A percentile compares a stretch with the other conserved stretches of the same genome.
Conservation (phyloP, 2,113 vertebrate genomes). For the Vimba vimba region DNA sequence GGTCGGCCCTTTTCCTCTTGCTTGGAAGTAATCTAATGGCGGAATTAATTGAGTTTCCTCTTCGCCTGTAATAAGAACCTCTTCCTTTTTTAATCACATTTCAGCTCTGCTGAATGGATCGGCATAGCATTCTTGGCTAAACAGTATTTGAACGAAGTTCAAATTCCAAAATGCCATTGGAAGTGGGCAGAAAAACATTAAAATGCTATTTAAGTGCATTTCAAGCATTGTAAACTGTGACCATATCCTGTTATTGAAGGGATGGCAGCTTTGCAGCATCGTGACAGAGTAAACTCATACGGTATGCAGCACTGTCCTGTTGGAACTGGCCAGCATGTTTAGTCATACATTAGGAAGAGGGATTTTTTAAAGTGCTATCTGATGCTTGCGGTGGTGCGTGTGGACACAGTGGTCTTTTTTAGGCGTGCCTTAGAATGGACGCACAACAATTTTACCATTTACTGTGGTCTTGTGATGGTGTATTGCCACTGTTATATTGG, state of each 20-base stretch:
- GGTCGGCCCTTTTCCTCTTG: slow-evolving; percentile 67
- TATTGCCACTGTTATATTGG: slow-evolving; percentile 78
- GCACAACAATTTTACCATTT: slow-evolving; percentile 81
- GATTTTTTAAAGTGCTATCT: slow-evolving; percentile 79
- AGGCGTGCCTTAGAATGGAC: slow-evolving; percentile 77
- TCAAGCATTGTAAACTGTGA: slow-evolving; percentile 72
- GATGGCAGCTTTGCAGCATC: slow-evolving; percentile 69
- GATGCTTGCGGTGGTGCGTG: slow-evolving; percentile 77
- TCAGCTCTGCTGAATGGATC: neutral
- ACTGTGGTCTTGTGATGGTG: slow-evolving; percentile 79
- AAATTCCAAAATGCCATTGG: slow-evolving; percentile 66
- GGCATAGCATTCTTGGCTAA: slow-evolving; percentile 29
- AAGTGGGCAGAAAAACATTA: slow-evolving; percentile 66
- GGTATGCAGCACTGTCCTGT: slow-evolving; percentile 53
- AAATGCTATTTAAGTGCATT: slow-evolving; percentile 74
- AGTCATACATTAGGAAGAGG: slow-evolving; percentile 75
- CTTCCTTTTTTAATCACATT: slow-evolving; percentile 61
- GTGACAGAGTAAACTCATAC: slow-evolving; percentile 54
- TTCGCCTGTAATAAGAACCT: slow-evolving; percentile 55
- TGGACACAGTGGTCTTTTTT: slow-evolving; percentile 74
- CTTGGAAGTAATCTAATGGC: slow-evolving; percentile 71
- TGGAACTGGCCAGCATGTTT: slow-evolving; percentile 70
- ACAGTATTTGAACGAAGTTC: slow-evolving; percentile 49
- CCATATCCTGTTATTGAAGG: slow-evolving; percentile 81
- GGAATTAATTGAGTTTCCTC: slow-evolving; percentile 71